Percentiles rank a stretch among this genome's conserved stretches.
phyloP scores from a whole-genome alignment of 2,113 vertebrate genomes.

The Chlamydotis undulata region DNA sequence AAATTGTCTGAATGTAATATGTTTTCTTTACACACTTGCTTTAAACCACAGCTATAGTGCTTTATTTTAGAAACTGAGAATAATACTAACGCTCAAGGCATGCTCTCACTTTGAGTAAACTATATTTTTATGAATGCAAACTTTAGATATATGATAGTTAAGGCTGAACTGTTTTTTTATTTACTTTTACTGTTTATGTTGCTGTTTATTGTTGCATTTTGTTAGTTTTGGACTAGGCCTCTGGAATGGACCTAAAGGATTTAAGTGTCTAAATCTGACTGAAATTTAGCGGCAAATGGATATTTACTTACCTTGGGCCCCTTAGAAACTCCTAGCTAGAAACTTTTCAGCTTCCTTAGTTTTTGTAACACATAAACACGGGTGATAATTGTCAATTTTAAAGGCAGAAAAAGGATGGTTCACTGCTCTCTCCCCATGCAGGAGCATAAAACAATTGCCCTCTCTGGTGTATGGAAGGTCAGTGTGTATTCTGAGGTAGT shows the following conservation, averaged over 20 bases:
- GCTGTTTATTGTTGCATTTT: neutral
- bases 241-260: neutral
- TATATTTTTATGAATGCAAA: neutral
- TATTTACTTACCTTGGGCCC: neutral
- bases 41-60: neutral
- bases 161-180: neutral
- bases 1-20: neutral
- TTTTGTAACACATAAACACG: neutral
- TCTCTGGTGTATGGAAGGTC: neutral
- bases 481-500: neutral
- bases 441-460: neutral
- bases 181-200: neutral
- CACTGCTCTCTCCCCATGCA: rapidly evolving
- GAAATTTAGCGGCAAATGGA: neutral
- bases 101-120: neutral
- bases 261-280: neutral
- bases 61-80: neutral
- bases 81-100: neutral
- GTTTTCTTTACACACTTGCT: neutral
- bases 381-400: neutral
- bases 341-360: neutral
- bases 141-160: neutral
- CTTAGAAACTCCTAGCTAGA: neutral
- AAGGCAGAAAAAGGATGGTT: neutral
- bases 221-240: neutral